Evolutionary conservation across 2,113 vertebrate species (phyloP).

Genomic region (Microcebus murinus): DNA sequence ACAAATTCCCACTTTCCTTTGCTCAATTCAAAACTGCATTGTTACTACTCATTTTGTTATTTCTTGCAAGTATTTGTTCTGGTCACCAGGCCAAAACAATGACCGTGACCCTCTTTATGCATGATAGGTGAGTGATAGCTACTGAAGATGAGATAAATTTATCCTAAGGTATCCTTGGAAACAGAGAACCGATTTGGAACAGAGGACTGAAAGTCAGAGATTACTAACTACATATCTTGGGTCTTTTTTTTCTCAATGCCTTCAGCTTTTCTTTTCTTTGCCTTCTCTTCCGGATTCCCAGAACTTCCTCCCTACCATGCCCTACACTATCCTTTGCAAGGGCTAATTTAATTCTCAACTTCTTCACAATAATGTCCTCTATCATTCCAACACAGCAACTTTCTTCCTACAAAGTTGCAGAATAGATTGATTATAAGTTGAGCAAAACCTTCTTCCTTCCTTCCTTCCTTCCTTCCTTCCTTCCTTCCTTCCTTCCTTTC

Average conservation of each 20-base stretch:
- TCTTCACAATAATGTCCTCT: background rate
- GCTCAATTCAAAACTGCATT: slow-evolving; percentile 56
- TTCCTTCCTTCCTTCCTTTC: too few species aligned
- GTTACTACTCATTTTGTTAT: slow-evolving; percentile 38
- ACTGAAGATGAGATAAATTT: slow-evolving; percentile 44
- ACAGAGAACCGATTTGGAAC: slow-evolving; percentile 52
- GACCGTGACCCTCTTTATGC: background rate
- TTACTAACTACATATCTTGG: background rate
- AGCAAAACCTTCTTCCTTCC: background rate
- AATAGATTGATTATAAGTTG: background rate
- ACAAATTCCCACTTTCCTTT: slow-evolving; percentile 53
- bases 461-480: background rate
- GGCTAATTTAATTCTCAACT: background rate
- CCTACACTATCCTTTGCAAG: background rate
- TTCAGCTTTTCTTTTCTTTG: background rate
- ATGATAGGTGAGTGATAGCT: slow-evolving; percentile 20
- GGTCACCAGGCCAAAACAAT: background rate
- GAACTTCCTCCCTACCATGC: background rate
- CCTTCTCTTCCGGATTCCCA: background rate
- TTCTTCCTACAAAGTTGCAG: background rate
- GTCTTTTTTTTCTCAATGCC: background rate
- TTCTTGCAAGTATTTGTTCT: slow-evolving; percentile 35
- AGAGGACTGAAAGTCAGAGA: slow-evolving; percentile 37
- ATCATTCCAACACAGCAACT: background rate
- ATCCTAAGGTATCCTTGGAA: slow-evolving; percentile 61